A percentile compares a stretch with the other conserved stretches of the same genome.
Conservation (phyloP, 2,797 vertebrate genomes). For the Tamandua tetradactyla region DNA sequence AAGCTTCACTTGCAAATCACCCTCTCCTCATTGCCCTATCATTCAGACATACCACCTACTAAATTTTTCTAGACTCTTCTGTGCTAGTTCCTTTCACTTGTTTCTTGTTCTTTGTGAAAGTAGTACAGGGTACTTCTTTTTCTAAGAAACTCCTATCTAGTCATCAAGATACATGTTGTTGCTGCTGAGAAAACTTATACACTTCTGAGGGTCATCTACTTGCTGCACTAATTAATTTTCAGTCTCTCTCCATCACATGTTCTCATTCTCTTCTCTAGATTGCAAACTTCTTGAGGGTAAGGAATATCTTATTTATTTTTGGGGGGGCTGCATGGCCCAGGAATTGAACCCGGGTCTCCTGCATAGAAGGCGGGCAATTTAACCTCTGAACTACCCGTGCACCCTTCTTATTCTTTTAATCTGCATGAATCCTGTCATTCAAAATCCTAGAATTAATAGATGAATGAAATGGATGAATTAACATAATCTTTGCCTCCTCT, state of each 20-base stretch:
- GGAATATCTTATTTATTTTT: background rate
- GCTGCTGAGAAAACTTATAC: background rate
- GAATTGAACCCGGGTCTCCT: too few species aligned
- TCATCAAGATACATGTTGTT: background rate
- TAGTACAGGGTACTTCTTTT: background rate
- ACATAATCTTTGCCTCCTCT: background rate
- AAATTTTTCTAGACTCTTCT: background rate
- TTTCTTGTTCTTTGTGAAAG: background rate
- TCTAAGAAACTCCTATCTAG: background rate
- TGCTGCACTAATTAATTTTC: background rate
- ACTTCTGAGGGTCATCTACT: background rate
- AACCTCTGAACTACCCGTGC: too few species aligned
- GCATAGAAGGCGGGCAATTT: too few species aligned
- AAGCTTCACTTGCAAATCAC: background rate
- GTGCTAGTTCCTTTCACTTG: background rate
- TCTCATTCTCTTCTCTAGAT: background rate
- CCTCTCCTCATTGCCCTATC: background rate
- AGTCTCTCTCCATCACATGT: background rate
- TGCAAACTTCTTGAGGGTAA: background rate
- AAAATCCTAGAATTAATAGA: background rate
- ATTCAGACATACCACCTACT: background rate
- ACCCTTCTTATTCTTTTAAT: too few species aligned
- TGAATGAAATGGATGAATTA: background rate
- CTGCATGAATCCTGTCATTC: background rate
- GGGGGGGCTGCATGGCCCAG: too few species aligned